Base-by-base conservation (phyloP, 2,888 invertebrate genomes). In the Marronus borbonicus region DNA sequence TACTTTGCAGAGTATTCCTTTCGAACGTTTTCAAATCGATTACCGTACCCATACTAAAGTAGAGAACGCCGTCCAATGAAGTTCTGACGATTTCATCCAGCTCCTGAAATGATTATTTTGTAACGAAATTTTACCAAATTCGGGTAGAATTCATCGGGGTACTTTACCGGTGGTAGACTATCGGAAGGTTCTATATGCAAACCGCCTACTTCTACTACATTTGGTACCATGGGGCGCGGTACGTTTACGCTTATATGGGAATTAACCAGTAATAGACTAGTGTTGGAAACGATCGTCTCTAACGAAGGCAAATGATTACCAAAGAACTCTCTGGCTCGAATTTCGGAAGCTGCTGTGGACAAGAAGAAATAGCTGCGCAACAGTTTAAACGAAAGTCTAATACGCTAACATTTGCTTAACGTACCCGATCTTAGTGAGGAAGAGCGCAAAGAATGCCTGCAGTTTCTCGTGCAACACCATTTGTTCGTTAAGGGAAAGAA, bases 401-500 rank as follows among this genome's bases (percentile, higher is more conserved):
- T 17, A 39, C 52, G 8, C 20, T 20, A 24, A 39, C 17, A 12
- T 76, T 72, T 65, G 20, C 12, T 36, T 20, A 69, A 81, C 78
- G 77, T 78, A 82, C 83, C 81, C 80, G n/a, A 80, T 44, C 75
- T 81, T 82, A 4, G 80, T 74, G 0, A 76, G 5, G 10, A 82
- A 55, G 17, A 79, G 76, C 20, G 89, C 87, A 49, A 89, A 68
- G 0, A 87, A 88, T 81, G 90, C 90, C 52, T 89, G 86, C 2
- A 91, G 80, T 20, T 92, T 88, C 76, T 93, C 89, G 0, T 82
- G 64, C 83, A 91, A 92, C 8, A 85, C 88, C 89, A 93, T 90
- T 14, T 88, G 86, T 0, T 89, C 87, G 0, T 88, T 87, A 80
- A 89, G 91, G 3, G 90, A 90, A n/a, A 90, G 86, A 81, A 91